Base-by-base conservation (phyloP, 1,140 invertebrate species). In the Aphaenogaster floridana region DNA sequence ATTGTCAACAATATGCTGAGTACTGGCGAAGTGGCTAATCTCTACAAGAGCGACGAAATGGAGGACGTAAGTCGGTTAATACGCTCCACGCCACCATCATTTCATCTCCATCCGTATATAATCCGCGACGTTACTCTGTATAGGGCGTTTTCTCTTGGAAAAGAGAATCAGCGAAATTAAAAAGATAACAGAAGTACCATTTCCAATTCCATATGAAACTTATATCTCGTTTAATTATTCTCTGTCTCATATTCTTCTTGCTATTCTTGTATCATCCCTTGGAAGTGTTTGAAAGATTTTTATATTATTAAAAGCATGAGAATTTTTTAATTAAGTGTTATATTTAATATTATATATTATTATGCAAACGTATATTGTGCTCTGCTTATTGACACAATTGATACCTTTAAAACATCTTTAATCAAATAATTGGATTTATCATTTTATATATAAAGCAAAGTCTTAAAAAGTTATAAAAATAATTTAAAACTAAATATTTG, bases 1-100 rank as follows among this genome's bases (percentile, higher is more conserved):
- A 97, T 98, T 85, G 97, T 98, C 39, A 98, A 98, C 94, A 98
- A 98, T 93, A 97, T 98, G 96, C 94, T 98, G 59, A 98, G 97
- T 91, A 97, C 97, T 64, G 98, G 98, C 1, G 98, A 98, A 96
- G 97, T 98, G 71, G 96, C 98, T 21, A 98, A 98, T 95, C 95
- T 98, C 45, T 98, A 97, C 94, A 98, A 98, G 93, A 93, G 96
- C 0, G 98, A 98, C 90, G 98, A 99, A 94, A 97, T 98, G 94
- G 98, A 98, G 93, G 97, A 98, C 79, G 97, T 97, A 86, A 96
- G 95, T 96, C 36, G 64, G 86, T 76, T 80, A 57, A 71, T 80
- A 68, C 17, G 81, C 57, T 71, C 63, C 15, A 48, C 54, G 36
- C 45, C 15, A 76, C 28, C n/a, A 34, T 83, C 15, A 54, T 83